Conservation (phyloP, 2,888 invertebrate genomes). For the Trichopria drosophilae region DNA sequence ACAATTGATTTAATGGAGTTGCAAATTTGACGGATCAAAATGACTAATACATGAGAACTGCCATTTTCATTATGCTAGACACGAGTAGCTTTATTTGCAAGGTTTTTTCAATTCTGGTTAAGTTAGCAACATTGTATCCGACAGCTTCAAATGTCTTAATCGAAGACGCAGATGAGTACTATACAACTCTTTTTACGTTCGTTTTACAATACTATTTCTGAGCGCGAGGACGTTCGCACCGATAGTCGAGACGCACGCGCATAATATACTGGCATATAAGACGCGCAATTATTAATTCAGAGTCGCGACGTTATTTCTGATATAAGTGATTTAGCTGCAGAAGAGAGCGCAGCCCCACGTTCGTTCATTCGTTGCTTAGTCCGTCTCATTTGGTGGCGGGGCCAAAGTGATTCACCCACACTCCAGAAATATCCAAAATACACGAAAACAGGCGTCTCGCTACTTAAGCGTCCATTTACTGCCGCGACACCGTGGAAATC, state of each 20-base stretch:
- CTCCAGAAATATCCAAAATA: slow-evolving; percentile 53
- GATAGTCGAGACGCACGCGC: slow-evolving; percentile 24
- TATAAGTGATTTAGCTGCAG: slow-evolving; percentile 53
- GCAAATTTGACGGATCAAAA: too few relatives aligned
- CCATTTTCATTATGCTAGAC: too few relatives aligned
- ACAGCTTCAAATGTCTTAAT: too few relatives aligned
- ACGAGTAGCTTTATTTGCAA: too few relatives aligned
- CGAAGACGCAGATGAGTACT: too few relatives aligned
- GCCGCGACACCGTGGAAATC: slow-evolving; percentile 25
- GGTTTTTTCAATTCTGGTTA: too few relatives aligned
- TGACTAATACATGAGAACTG: too few relatives aligned
- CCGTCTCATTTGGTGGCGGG: too few relatives aligned
- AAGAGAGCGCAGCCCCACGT: slow-evolving; percentile 16
- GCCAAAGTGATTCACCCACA: slow-evolving; percentile 57
- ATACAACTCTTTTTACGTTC: slow-evolving; percentile 20
- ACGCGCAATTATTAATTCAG: slow-evolving; percentile 51
- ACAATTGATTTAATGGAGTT: too few relatives aligned
- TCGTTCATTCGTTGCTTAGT: slow-evolving; percentile 47
- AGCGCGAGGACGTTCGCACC: slow-evolving; percentile 19
- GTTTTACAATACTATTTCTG: slow-evolving; percentile 7
- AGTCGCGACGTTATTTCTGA: slow-evolving; percentile 52
- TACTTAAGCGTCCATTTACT: slow-evolving; percentile 39
- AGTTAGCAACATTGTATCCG: too few relatives aligned
- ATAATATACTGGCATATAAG: slow-evolving; percentile 33
- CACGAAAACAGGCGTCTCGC: slow-evolving; percentile 34